Evolutionary conservation across 2,888 invertebrate genomes (phyloP), one percentile per base, ranked within the genome.

Genomic region (Phalera bucephala): DNA sequence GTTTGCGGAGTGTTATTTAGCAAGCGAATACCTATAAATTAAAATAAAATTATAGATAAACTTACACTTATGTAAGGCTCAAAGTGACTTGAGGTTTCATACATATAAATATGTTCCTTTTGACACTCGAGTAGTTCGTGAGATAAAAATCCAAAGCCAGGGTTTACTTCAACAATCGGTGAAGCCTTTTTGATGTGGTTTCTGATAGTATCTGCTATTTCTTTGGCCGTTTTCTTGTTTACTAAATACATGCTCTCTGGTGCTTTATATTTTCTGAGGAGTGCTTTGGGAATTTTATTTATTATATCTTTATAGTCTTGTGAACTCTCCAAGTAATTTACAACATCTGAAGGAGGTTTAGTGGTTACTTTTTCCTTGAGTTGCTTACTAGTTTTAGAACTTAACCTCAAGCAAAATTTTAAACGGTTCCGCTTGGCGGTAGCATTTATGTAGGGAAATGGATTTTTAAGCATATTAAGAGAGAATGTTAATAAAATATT

Each of bases 91-190:
- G 90, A 80, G 4, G 75, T 60, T 77, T 95, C 95, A 63, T 92
- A 92, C 38, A 94, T 61, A 40, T 92, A 76, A 8, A 95, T 76
- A 28, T 80, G 71, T 5, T 85, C 79, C 14, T 91, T 73, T 10
- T 86, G 87, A 47, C 69, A 72, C 4, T 90, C 64, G 2, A 95
- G 70, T 19, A 95, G 65, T 52, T 93, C 85, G 48, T 86, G 71
- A 1, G 93, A 93, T 31, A 95, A 71, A 11, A 92, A 72, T 0
- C 95, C 94, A 25, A 92, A 77, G 0, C 95, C 95, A 0, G 95
- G 93, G 78, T 93, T 94, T 0, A 93, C 83, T 82, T 95, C 95
- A n/a, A 93, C 75, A 9, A 93, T 64, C 1, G 90, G 79, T 8
- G 69, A 57, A n/a, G 69, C 56, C 7, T 64, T 42, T 13, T 53